Base-by-base conservation (phyloP, 2,888 invertebrate species). In the Pilophorus perplexus region DNA sequence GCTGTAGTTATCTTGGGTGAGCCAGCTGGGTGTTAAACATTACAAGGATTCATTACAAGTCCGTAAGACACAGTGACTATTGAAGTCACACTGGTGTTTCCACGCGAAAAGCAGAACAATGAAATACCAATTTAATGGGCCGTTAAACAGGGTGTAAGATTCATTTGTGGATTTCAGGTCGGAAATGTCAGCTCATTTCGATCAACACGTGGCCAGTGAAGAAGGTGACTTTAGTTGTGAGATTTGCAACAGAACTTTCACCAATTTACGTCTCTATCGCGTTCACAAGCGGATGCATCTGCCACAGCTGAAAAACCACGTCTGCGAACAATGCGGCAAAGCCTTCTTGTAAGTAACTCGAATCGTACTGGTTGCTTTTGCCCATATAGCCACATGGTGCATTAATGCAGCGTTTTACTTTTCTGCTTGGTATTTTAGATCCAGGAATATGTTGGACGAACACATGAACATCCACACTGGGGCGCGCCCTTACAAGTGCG, bases 391-490 rank as follows among this genome's bases (percentile, higher is more conserved):
- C n/a, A n/a, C n/a, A n/a, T n/a, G n/a, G n/a, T n/a, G n/a, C n/a
- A n/a, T n/a, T n/a, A n/a, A n/a, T n/a, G n/a, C 22, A 14, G 18
- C 12, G 12, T 28, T 27, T 22, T 27, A 18, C 18, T 6, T 12
- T 20, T 57, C 12, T 20, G 27, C 23, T 27, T 52, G 22, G 20
- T 33, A 55, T 48, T 14, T 78, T 74, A 84, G 84, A 71, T 87
- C 88, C 0, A 82, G 83, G 59, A 84, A 85, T 73, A 76, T 88
- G 38, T 78, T 90, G 4, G 82, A 83, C n/a, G 89, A 88, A 71
- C 90, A 89, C 72, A 82, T 82, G 72, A 87, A 88, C 76, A 81
- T 82, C 6, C 89, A 89, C 75, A 84, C 83, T 0, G 89, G 88
- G 0, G 75, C 80, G 1, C 78, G 87, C 0, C 88, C 89, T 0